These are phyloP conservation scores for Choloepus hoffmanni DNA, from an alignment of 2,113 vertebrate species.

Conservation along the genomic window DNA sequence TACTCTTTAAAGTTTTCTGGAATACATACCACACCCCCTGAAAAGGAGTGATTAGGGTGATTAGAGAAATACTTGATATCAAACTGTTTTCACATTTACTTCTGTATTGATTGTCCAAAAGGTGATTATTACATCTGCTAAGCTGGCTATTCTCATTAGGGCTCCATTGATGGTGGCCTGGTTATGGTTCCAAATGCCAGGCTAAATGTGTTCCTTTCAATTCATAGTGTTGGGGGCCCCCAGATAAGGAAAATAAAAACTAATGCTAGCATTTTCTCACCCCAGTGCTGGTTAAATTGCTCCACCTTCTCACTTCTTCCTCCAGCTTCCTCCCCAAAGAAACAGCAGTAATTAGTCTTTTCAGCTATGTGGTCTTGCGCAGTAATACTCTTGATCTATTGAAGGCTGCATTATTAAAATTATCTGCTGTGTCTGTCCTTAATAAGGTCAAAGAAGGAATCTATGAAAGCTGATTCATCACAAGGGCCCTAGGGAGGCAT, in stretches of 20 bases:
- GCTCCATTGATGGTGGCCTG: constrained; percentile 80
- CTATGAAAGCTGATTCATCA: constrained; percentile 78
- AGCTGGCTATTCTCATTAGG: constrained; percentile 84
- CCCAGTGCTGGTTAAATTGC: constrained; percentile 57
- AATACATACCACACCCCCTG: constrained; percentile 29
- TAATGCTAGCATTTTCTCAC: constrained; percentile 58
- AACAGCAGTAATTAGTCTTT: constrained; percentile 75
- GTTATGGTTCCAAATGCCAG: constrained; percentile 78
- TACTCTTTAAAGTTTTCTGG: constrained; percentile 23
- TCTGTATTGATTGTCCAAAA: constrained; percentile 83
- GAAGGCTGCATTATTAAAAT: constrained; percentile 80
- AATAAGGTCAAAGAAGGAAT: constrained; percentile 82
- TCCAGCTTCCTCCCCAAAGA: constrained; percentile 46
- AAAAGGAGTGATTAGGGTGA: constrained; percentile 72
- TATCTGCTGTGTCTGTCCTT: constrained; percentile 79
- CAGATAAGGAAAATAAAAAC: constrained; percentile 71
- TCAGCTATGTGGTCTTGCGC: constrained; percentile 49
- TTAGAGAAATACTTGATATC: constrained; percentile 74
- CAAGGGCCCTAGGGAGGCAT: constrained; percentile 65
- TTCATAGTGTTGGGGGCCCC: constrained; percentile 18
- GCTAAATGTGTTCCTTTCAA: constrained; percentile 40
- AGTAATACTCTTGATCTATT: constrained; percentile 75
- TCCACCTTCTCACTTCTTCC: constrained; percentile 30
- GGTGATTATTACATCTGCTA: constrained; percentile 81
- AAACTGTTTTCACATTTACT: constrained; percentile 79